Conservation (phyloP, 2,113 vertebrate species). For the Pardalotus punctatus region DNA sequence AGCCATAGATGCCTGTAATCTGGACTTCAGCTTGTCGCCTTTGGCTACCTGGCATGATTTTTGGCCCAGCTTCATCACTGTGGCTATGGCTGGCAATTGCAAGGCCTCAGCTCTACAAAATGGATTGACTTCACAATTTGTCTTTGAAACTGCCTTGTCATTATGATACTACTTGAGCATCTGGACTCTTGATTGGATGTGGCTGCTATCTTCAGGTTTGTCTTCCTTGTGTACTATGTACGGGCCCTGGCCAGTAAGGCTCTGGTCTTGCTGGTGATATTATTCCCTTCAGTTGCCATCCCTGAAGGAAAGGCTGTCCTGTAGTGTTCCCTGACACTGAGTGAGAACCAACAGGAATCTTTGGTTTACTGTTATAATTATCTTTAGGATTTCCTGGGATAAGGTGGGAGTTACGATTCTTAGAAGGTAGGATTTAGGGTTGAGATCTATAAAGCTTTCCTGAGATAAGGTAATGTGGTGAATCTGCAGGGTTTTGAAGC, state of each 20-base stretch:
- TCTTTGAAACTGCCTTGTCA: neutral
- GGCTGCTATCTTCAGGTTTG: neutral
- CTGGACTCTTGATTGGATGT: neutral
- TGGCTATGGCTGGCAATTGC: neutral
- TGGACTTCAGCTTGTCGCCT: neutral
- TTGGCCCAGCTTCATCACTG: neutral
- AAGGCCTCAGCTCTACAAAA: neutral
- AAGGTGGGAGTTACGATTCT: neutral
- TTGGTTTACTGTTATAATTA: neutral
- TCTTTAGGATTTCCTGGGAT: neutral
- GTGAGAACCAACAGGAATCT: neutral
- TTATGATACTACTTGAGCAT: rapidly evolving
- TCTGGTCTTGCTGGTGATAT: neutral
- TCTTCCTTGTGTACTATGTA: neutral
- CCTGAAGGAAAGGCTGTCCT: neutral
- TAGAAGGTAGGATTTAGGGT: neutral
- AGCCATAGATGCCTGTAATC: rapidly evolving
- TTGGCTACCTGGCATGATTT: neutral
- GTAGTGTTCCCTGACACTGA: neutral
- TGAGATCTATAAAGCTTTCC: neutral
- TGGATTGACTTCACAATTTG: neutral
- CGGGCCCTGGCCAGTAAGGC: neutral
- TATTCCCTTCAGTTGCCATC: neutral
- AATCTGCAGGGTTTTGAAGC: neutral
- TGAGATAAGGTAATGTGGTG: neutral